Base-by-base conservation (phyloP, 2,888 invertebrate species). In the Cantharis rufa region DNA sequence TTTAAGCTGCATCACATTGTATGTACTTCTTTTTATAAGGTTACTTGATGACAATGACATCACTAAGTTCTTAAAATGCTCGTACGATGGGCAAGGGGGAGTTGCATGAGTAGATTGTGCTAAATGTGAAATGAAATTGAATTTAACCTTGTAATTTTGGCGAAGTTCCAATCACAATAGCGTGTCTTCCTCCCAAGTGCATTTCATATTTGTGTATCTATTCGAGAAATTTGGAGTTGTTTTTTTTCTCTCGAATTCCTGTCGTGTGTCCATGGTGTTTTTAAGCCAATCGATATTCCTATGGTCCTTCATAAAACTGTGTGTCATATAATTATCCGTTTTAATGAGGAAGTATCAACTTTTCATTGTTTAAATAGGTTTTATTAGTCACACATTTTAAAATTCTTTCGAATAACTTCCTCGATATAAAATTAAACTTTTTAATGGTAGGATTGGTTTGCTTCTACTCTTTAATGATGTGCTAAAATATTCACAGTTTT, bases 101-200 rank as follows among this genome's bases (percentile, higher is more conserved):
- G 72, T 72, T 72, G 75, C 71, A 70, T 7, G 63, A 18, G 63
- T 16, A 24, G 77, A 74, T 71, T 71, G 74, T 61, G 71, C 75
- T 81, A 81, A 80, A 74, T 79, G 79, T 78, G 79, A 78, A 79
- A 75, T 74, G 70, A 79, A 81, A 79, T 77, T 80, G 77, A 81
- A 75, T 79, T 71, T 80, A 80, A 79, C 81, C 81, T 81, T 80
- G 81, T 76, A 74, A 71, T 70, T 78, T 77, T 80, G 79, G 79
- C 74, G 61, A 48, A 72, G 64, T 70, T 77, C 81, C 81, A 81
- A 24, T 71, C 72, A 62, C 27, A 15, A 15, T 15, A 27, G n/a
- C 28, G 61, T 61, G 61, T 69, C 32, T 62, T 28, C 24, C 69
- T 70, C 70, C 63, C 15, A 28, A 28, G 18, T 70, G 74, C 64